Conservation (phyloP, 2,888 invertebrate genomes). For the Abscondita cerata region DNA sequence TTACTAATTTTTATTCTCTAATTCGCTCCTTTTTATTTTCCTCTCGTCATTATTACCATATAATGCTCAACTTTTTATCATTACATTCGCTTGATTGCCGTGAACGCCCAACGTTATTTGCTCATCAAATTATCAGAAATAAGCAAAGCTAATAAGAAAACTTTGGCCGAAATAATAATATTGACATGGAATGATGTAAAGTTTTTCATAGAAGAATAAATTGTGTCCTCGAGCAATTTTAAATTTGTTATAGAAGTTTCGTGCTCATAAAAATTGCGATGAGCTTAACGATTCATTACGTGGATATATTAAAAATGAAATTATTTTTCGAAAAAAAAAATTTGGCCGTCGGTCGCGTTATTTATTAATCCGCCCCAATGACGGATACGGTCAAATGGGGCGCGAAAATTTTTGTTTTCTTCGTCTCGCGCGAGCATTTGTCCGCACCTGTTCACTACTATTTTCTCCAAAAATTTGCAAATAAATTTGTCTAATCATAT, state of each 20-base stretch:
- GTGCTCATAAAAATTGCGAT: constrained; percentile 35
- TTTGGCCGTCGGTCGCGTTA: not conserved
- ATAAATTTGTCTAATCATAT: constrained; percentile 36
- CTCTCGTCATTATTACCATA: constrained; percentile 18
- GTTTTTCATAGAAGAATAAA: constrained; percentile 37
- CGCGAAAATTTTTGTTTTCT: constrained; percentile 18
- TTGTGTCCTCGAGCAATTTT: constrained; percentile 37
- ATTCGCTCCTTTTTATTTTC: constrained; percentile 28
- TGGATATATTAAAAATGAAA: constrained; percentile 35
- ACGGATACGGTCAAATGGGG: constrained; percentile 24
- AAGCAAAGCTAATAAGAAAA: constrained; percentile 35
- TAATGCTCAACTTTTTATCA: constrained; percentile 12
- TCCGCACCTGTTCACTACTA: constrained; percentile 34
- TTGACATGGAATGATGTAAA: constrained; percentile 38
- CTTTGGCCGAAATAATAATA: constrained; percentile 35
- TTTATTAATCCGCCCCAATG: constrained; percentile 10
- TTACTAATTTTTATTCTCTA: constrained; percentile 52
- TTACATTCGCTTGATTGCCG: too few species aligned
- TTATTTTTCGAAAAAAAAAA: constrained; percentile 18
- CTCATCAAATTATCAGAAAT: constrained; percentile 8
- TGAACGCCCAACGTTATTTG: not conserved
- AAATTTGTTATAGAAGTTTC: constrained; percentile 39
- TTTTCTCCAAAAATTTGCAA: constrained; percentile 35
- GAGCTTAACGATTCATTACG: constrained; percentile 37
- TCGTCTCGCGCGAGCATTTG: constrained; percentile 21